Evolutionary conservation across 2,113 vertebrate species (phyloP).

Genomic region (Paracanthobrama guichenoti): DNA sequence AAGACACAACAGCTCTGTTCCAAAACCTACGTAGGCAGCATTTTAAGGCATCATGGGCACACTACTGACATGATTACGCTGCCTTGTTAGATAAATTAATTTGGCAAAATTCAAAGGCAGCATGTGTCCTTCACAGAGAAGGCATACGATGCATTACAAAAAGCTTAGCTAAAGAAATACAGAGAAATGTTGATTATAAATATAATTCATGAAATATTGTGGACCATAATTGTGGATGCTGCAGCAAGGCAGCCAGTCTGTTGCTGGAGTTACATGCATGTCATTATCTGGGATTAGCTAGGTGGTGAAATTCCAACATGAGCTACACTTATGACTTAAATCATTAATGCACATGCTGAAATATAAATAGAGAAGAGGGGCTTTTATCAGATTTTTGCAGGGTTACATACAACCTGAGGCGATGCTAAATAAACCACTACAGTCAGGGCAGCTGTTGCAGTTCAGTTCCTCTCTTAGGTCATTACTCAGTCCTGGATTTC

Average conservation of each 20-base stretch:
- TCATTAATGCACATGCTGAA: slow-evolving; percentile 42
- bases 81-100: background rate
- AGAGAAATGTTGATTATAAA: too few relatives aligned
- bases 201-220: too few relatives aligned
- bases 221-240: too few relatives aligned
- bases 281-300: slow-evolving; percentile 23
- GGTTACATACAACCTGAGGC: slow-evolving; percentile 38
- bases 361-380: slow-evolving; percentile 18
- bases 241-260: slow-evolving; percentile 6
- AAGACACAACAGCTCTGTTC: slow-evolving; percentile 6
- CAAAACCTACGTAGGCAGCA: slow-evolving; percentile 21
- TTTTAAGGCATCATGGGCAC: background rate
- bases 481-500: slow-evolving; percentile 13
- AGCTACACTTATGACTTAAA: slow-evolving; percentile 18
- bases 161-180: too few relatives aligned
- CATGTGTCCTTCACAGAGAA: too few relatives aligned
- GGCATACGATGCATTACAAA: too few relatives aligned
- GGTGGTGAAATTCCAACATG: slow-evolving; percentile 13
- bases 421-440: slow-evolving; percentile 35
- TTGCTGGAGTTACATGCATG: slow-evolving; percentile 33
- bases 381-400: slow-evolving; percentile 37
- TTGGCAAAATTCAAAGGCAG: too few relatives aligned
- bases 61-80: background rate
- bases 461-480: slow-evolving; percentile 22
- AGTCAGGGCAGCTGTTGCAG: background rate